Conservation (phyloP, 1,140 invertebrate species). For the Musca domestica region DNA sequence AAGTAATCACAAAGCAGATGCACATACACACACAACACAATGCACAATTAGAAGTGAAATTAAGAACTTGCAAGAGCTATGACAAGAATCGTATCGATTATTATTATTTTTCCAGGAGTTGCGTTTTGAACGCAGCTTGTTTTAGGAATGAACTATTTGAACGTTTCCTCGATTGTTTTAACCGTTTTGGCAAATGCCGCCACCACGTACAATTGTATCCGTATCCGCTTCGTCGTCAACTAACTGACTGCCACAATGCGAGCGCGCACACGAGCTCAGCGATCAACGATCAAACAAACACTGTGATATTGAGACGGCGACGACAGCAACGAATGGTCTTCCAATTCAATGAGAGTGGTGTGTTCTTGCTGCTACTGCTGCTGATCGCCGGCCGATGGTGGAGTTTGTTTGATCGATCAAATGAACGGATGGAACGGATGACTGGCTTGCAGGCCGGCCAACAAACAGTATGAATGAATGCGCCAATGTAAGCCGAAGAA, state of each 20-base stretch:
- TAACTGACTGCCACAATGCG: background rate
- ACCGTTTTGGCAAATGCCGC: slow-evolving; percentile 3
- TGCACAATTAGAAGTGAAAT: background rate
- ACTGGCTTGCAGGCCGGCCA: too few species aligned
- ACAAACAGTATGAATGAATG: too few species aligned
- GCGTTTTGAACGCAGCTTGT: background rate
- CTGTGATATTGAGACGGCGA: background rate
- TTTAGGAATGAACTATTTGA: background rate
- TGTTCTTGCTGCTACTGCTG: too few species aligned
- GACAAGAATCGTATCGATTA: background rate
- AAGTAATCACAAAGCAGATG: background rate
- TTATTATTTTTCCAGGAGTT: background rate
- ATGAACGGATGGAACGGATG: too few species aligned
- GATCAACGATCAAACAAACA: slow-evolving; percentile 9
- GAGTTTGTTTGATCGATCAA: too few species aligned
- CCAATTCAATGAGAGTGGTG: slow-evolving; percentile 10
- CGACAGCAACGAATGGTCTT: background rate
- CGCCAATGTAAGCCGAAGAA: too few species aligned
- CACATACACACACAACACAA: background rate
- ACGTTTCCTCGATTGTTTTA: background rate
- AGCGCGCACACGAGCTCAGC: slow-evolving; percentile 3
- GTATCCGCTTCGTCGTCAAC: slow-evolving; percentile 12
- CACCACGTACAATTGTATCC: slow-evolving; percentile 7
- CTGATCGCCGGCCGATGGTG: background rate
- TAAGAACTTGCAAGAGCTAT: background rate